Conservation (phyloP, 2,113 vertebrate genomes). For the Hyaena hyaena region DNA sequence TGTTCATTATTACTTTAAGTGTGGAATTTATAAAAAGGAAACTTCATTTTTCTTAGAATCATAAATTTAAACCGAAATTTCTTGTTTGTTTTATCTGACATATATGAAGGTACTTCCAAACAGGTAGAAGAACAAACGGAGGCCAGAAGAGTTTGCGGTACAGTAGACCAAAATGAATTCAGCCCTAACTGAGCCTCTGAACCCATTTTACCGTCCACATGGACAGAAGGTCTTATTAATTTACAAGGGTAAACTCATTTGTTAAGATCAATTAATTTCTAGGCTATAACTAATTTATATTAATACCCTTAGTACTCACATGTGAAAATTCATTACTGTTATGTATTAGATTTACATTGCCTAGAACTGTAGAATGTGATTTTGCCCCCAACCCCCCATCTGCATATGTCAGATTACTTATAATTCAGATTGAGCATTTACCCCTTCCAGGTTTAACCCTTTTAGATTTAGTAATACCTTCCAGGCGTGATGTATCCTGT, state of each 20-base stretch:
- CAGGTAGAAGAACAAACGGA: background rate
- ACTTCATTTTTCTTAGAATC: background rate
- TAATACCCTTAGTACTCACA: background rate
- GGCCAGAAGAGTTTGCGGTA: background rate
- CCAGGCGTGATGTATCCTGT: background rate
- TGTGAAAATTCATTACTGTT: background rate
- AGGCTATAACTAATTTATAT: background rate
- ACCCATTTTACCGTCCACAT: background rate
- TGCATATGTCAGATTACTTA: background rate
- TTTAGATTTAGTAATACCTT: background rate
- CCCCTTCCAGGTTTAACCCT: background rate
- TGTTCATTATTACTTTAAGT: slow-evolving; percentile 20
- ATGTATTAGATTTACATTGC: background rate
- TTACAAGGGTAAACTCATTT: background rate
- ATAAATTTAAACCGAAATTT: background rate
- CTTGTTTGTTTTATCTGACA: background rate
- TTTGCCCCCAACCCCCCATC: background rate
- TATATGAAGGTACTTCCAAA: background rate
- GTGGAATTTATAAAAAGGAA: background rate
- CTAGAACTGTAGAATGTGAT: background rate
- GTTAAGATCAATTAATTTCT: slow-evolving; percentile 14
- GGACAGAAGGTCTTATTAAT: background rate
- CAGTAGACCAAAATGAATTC: background rate
- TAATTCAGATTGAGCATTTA: background rate
- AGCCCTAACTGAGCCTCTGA: background rate